A percentile compares a stretch with the other conserved stretches of the same genome.
These are phyloP conservation scores for Theristicus caerulescens DNA, from an alignment of 2,113 vertebrate genomes.

Conservation along the genomic window DNA sequence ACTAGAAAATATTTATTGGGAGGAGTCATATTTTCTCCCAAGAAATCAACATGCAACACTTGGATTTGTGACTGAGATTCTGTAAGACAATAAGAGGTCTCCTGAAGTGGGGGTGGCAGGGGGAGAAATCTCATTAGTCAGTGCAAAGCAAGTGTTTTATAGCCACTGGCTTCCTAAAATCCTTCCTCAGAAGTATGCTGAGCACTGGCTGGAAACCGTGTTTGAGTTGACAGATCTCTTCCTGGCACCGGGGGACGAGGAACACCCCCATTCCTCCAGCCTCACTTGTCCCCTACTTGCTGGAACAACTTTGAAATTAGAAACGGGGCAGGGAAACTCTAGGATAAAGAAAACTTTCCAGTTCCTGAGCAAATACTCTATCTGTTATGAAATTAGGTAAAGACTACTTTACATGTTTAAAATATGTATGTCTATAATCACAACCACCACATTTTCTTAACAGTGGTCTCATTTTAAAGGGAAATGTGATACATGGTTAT, in stretches of 20 bases:
- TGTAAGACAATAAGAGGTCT: not conserved
- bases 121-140: not conserved
- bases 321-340: not conserved
- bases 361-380: not conserved
- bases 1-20: not conserved
- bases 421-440: not conserved
- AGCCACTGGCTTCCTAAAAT: not conserved
- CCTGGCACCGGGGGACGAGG: fast-evolving
- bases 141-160: not conserved
- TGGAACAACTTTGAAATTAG: not conserved
- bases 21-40: not conserved
- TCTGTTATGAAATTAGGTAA: not conserved
- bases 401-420: not conserved
- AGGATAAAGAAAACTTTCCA: not conserved
- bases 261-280: not conserved
- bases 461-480: not conserved
- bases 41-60: not conserved
- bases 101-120: fast-evolving
- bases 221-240: not conserved
- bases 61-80: not conserved
- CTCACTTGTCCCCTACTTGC: not conserved
- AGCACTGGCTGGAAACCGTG: not conserved
- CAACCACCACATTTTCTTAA: not conserved
- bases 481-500: not conserved
- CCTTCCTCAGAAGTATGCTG: not conserved